Base-by-base conservation (phyloP, 2,113 vertebrate genomes). In the Ameiurus melas region DNA sequence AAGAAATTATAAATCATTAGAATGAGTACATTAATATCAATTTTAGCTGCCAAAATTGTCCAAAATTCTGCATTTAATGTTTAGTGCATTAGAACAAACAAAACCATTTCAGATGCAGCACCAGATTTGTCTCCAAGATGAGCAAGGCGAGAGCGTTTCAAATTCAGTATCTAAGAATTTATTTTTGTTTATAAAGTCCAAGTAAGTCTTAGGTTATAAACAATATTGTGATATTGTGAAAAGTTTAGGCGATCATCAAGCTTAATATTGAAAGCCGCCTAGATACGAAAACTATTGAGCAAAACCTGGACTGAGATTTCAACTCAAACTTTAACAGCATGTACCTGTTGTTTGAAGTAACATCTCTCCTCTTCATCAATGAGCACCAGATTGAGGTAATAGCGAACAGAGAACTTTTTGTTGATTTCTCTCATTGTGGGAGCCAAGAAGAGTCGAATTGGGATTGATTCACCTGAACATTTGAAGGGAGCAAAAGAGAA, bases 361-460 rank as follows among this genome's bases (percentile, higher is more conserved):
- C 98, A 97, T 30, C 98, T 95, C 88, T 99, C 98, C 89, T 99
- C 98, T 92, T 99, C 98, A 0, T 99, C 98, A 0, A 99, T 99
- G 92, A 99, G 96, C 93, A 99, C 98, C 92, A 99, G 94, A 87
- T 99, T 99, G 94, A 99, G 97, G 95, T 99, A 99, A 96, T 99
- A 99, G 79, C 98, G 97, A 94, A 99, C 98, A 0, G 98, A 99
- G 94, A 99, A 99, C 94, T 99, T 99, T 94, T 99, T 99, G 90
- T 99, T 99, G 93, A 99, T 98, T 94, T 99, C 98, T 84, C 98
- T 93, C 98, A 99, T 99, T 0, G 98, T 99, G 57, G 98, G 98
- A 5, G 98, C 98, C 93, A 99, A 93, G 87, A 99, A 99, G 86
- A 99, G 97, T 89, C 98, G 95, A 92, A 99, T 99, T 0, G 98